Evolutionary conservation across 1,140 invertebrate genomes (phyloP), one percentile per base, ranked within the genome.

Genomic region (Meloidogyne hapla): DNA sequence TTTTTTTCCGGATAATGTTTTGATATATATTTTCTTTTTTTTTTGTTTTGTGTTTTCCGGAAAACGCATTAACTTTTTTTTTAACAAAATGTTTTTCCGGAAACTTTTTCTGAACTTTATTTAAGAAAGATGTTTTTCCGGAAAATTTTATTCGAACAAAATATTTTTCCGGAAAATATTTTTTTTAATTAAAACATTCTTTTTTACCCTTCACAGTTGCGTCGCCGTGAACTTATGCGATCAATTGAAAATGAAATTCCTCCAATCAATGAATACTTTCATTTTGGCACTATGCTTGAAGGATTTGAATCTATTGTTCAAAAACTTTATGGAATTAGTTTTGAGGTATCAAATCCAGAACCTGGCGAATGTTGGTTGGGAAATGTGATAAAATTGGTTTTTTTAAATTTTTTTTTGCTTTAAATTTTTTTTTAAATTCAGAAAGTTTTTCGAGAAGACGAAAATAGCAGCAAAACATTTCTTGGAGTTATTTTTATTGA

Each of bases 401-500:
- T 75, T 48, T 79, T 75, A 0, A 4, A 40, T 74, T 28, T 25
- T 23, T 70, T 74, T 65, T 12, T 76, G 2, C 9, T n/a, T 42
- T 48, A 23, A 23, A 23, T 15, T 38, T 48, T 18, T 48, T 48
- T 48, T 48, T n/a, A 18, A 23, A 45, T 81, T 42, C 62, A 87
- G 84, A 73, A 84, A n/a, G 79, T 86, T 40, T 65, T 81, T 64
- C 38, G 48, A 13, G 45, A 68, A 5, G 75, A 62, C 6, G n/a
- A 56, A 56, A 4, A n/a, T 1, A 56, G n/a, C 8, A 71, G 77
- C n/a, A 26, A 63, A 13, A 38, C 4, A 40, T 81, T 85, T 23
- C 88, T 99, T 9, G 97, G 97, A 0, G 91, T 94, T 84, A 96
- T 99, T 84, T 99, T 98, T 88, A 96, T 96, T 89, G 97, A 99